Evolutionary conservation across 2,888 invertebrate species (phyloP), one percentile per base, ranked within the genome.

Genomic region (Agriopis marginaria): DNA sequence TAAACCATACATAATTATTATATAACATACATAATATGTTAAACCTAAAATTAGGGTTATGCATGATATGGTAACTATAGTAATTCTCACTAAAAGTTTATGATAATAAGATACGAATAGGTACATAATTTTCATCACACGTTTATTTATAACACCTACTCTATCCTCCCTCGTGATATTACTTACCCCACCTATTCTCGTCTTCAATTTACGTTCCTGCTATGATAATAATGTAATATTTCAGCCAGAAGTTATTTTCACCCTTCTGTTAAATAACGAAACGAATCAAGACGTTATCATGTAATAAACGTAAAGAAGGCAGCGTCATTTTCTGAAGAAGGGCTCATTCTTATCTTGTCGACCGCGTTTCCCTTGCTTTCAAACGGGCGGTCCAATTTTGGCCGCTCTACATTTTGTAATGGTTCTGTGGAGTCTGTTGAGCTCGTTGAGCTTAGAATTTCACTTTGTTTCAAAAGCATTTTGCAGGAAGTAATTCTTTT

Each of bases 261-360:
- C 71, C 71, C 71, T 67, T 71, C 64, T 64, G 51, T 32, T 55
- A 58, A 70, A 70, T 51, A 68, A 61, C 60, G 60, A 54, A 69
- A 69, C 66, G 60, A 73, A 74, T 71, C 70, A 71, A 72, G 72
- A 67, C 67, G 66, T 70, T 69, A 69, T 66, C 67, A 65, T 65
- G 66, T 68, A 71, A 72, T 69, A 69, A 74, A 71, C 65, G 68
- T 66, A 64, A 71, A 74, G 69, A 71, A 61, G 68, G 65, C 62
- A 40, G 40, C 64, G 66, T 58, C 61, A 64, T 63, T 72, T 65
- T 55, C 69, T 69, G 64, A 55, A 68, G 58, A 66, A 59, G 58
- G 63, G 55, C 32, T 68, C 65, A 50, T 51, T 59, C 67, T 72
- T 72, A 74, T 72, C 74, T 64, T 17, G 60, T 61, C 69, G 58